Evolutionary conservation across 1,140 invertebrate genomes (phyloP).

Genomic region (Drosophila triauraria): DNA sequence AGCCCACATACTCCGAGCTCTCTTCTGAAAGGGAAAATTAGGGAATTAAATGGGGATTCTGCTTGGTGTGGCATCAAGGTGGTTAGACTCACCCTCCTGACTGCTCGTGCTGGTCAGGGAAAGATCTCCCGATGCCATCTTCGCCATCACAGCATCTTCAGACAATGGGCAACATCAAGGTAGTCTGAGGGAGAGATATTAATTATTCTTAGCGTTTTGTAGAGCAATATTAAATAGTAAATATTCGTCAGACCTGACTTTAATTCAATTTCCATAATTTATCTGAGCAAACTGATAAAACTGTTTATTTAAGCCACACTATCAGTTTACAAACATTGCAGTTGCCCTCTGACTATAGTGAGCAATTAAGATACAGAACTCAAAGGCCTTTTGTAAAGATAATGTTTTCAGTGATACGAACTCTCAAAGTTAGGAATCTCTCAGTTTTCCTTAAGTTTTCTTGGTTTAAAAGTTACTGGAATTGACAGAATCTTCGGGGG

Average conservation of each 20-base stretch:
- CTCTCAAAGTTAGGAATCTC: background rate
- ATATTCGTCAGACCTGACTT: background rate
- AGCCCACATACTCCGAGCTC: constrained; percentile 83
- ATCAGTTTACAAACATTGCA: constrained; percentile 11
- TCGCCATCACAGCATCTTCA: constrained; percentile 75
- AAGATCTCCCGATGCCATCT: constrained; percentile 85
- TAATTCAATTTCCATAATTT: constrained; percentile 20
- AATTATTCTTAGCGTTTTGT: background rate
- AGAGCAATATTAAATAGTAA: background rate
- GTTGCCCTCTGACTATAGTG: constrained; percentile 3
- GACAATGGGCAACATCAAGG: constrained; percentile 37
- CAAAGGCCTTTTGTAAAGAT: constrained; percentile 2
- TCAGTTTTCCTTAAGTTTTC: background rate
- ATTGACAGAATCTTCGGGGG: too few relatives aligned
- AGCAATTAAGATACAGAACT: constrained; percentile 2
- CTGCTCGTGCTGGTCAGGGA: constrained; percentile 85
- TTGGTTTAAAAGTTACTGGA: too few relatives aligned
- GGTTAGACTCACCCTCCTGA: constrained; percentile 73
- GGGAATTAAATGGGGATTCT: background rate
- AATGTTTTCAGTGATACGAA: background rate
- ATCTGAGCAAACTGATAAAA: constrained; percentile 13
- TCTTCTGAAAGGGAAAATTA: constrained; percentile 57
- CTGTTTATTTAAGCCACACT: constrained; percentile 4
- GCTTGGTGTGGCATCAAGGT: too few relatives aligned
- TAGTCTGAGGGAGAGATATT: background rate